Evolutionary conservation across 2,113 vertebrate species (phyloP), one percentile per base, ranked within the genome.

Genomic region (Ammodytes marinus): DNA sequence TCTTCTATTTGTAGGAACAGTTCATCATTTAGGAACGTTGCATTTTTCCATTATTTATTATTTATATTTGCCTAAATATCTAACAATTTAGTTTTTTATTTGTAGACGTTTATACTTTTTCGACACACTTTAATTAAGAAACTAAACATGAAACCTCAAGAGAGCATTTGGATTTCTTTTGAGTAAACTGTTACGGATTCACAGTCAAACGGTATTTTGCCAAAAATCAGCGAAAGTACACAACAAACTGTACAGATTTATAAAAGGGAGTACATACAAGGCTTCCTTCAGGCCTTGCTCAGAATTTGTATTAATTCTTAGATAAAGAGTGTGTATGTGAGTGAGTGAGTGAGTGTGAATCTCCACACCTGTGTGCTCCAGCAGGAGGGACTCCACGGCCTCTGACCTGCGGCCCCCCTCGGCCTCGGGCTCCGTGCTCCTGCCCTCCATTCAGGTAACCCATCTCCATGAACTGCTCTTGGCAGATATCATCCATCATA

Each of bases 401-500:
- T 91, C 98, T 89, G 57, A 94, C 94, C 5, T 97, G 96, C 53
- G 96, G 94, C 39, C 97, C 98, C 52, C 97, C 97, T 82, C 98
- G 94, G 58, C 91, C 95, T 11, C 97, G 94, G 67, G 67, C 93
- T 8, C 94, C 95, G 3, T 97, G 97, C 69, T 96, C 95, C 14
- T 97, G 97, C 58, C 97, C 97, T 35, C 97, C 98, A 5, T 99
- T 99, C 89, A 99, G 95, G 85, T 98, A 99, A 74, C 97, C 95
- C 90, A 99, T 96, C 93, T 99, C 98, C 96, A 99, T 94, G 94
- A 99, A 99, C 80, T 99, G 98, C 84, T 99, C 97, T 90, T 98
- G 98, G 90, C 97, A 99, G 94, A 99, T 99, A 91, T 99, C 98
- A 91, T 99, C 98, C 96, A 99, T 99, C 97, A 99, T 97, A 69